Percentiles rank a stretch among this genome's conserved stretches.
These are phyloP conservation scores for Tachypleus tridentatus DNA, from an alignment of 1,140 invertebrate genomes.

Conservation along the genomic window DNA sequence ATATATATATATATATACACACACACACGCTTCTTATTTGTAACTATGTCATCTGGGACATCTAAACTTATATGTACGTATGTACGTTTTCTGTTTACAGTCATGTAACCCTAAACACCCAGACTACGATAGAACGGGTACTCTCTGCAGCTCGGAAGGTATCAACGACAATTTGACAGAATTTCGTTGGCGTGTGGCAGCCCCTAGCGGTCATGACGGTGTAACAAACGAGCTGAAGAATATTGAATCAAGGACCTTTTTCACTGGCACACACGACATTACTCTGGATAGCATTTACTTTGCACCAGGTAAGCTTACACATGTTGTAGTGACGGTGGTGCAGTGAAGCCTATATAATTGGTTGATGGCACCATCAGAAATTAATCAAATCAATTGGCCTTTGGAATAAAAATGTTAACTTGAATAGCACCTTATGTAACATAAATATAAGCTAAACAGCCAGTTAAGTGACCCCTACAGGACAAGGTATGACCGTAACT, in stretches of 20 bases:
- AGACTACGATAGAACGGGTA: slow-evolving; percentile 30
- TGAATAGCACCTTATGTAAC: no score
- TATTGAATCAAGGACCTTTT: slow-evolving; percentile 32
- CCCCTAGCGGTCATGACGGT: slow-evolving; percentile 29
- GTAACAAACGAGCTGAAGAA: slow-evolving; percentile 29
- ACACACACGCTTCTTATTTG: no score
- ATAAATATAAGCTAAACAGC: no score
- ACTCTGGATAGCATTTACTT: slow-evolving; percentile 37
- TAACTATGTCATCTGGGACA: no score
- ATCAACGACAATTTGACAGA: slow-evolving; percentile 34
- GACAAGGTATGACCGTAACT: no score
- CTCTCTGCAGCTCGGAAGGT: slow-evolving; percentile 29
- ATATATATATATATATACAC: no score
- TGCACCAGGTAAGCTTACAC: slow-evolving; percentile 27
- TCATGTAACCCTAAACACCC: slow-evolving; percentile 35
- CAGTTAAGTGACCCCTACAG: no score
- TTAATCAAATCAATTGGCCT: no score
- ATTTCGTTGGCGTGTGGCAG: slow-evolving; percentile 33
- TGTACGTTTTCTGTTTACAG: slow-evolving; percentile 17
- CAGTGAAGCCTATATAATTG: no score
- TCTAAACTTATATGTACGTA: no score
- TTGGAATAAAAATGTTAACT: no score
- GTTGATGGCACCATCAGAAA: no score
- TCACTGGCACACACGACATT: slow-evolving; percentile 30
- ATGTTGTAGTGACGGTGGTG: neutral